Conservation (phyloP, 2,888 invertebrate genomes). For the Mythimna ferrago region DNA sequence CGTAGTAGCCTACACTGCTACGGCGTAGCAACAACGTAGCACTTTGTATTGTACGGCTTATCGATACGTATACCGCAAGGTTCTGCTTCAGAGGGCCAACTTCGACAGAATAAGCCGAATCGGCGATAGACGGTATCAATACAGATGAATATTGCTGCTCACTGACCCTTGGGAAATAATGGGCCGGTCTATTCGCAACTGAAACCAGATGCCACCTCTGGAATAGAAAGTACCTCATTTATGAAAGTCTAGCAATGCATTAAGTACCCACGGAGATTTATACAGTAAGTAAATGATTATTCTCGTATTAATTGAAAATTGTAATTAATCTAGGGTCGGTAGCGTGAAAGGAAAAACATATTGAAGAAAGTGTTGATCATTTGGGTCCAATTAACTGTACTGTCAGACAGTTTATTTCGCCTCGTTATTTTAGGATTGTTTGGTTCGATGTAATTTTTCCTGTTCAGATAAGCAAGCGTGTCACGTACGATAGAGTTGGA, state of each 20-base stretch:
- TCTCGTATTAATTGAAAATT: constrained; percentile 4
- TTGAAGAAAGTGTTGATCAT: constrained; percentile 40
- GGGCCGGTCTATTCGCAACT: constrained; percentile 40
- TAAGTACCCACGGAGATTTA: constrained; percentile 20
- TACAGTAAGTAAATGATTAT: constrained; percentile 9
- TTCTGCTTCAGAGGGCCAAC: constrained; percentile 13
- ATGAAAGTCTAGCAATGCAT: constrained; percentile 25
- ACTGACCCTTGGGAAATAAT: constrained; percentile 56
- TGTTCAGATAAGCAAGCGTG: constrained; percentile 46
- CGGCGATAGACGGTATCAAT: constrained; percentile 47
- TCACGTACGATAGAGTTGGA: constrained; percentile 54
- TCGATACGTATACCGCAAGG: constrained; percentile 8
- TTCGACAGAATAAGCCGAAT: constrained; percentile 21
- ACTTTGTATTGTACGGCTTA: constrained; percentile 4
- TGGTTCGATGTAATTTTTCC: constrained; percentile 50
- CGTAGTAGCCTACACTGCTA: constrained; percentile 31
- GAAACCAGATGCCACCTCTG: constrained; percentile 45
- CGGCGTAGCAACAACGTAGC: constrained; percentile 44
- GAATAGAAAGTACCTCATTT: constrained; percentile 53
- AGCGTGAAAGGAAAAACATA: constrained; percentile 15
- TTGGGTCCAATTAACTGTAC: constrained; percentile 46
- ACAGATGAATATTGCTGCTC: constrained; percentile 55
- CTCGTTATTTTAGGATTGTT: constrained; percentile 50
- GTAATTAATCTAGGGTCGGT: constrained; percentile 7
- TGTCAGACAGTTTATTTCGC: constrained; percentile 38